These are phyloP conservation scores for Ondatra zibethicus DNA, from an alignment of 2,113 vertebrate genomes.

Conservation along the genomic window DNA sequence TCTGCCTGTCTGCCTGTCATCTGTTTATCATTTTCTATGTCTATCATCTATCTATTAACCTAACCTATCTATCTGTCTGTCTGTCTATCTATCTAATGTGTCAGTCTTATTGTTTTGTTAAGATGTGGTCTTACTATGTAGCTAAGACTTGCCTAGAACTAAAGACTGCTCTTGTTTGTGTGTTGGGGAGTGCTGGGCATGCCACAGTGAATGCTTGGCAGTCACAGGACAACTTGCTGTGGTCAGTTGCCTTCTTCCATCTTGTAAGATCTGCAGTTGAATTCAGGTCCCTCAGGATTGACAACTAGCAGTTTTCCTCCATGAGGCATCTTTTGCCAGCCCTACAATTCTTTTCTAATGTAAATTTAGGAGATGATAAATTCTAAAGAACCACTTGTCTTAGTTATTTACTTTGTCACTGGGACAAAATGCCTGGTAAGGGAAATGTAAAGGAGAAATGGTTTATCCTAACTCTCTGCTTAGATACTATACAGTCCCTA, in stretches of 20 bases:
- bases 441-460: background rate
- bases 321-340: background rate
- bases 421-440: background rate
- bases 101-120: background rate
- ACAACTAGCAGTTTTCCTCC: background rate
- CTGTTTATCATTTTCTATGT: no score
- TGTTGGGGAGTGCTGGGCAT: background rate
- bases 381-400: background rate
- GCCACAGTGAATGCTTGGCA: no score
- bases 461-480: background rate
- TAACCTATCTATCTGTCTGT: no score
- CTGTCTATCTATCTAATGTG: background rate
- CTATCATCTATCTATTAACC: no score
- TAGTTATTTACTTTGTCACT: background rate
- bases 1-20: no score
- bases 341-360: background rate
- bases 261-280: background rate
- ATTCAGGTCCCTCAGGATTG: background rate
- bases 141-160: background rate
- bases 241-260: background rate
- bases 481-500: background rate
- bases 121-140: background rate
- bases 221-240: no score
- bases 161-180: background rate
- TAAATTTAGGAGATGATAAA: background rate